phyloP scores from a whole-genome alignment of 2,797 vertebrate species.

The Octomys mimax region DNA sequence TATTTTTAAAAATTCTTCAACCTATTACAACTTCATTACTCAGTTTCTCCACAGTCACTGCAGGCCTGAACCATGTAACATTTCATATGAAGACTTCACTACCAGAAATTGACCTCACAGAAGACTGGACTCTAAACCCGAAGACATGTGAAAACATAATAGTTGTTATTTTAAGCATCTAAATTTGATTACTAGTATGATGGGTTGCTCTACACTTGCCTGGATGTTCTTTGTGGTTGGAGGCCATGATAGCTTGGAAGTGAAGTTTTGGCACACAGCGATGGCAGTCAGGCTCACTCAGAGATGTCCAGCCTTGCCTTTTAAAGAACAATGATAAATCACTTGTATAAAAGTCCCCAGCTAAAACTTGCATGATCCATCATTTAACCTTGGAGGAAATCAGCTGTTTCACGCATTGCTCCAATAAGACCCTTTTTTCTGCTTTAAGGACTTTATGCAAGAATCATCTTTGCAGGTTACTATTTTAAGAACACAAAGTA shows the following conservation, averaged over 20 bases:
- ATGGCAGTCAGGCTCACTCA: not conserved
- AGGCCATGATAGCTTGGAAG: not conserved
- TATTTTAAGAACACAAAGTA: not conserved
- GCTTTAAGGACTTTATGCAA: not conserved
- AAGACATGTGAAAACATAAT: not conserved
- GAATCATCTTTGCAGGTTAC: not conserved
- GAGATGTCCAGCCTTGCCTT: not conserved
- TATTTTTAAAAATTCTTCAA: not conserved
- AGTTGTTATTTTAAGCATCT: not conserved
- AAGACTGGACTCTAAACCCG: not conserved
- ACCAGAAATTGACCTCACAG: not conserved
- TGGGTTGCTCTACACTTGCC: not conserved
- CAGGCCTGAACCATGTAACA: not conserved
- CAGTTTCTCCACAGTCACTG: not conserved
- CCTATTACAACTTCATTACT: not conserved
- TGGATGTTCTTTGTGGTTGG: not conserved
- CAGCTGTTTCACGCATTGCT: not conserved
- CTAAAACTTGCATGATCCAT: not conserved
- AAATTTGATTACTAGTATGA: not conserved
- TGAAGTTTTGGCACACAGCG: not conserved
- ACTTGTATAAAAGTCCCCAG: not conserved
- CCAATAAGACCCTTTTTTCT: not conserved
- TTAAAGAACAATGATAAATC: not conserved
- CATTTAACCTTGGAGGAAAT: not conserved
- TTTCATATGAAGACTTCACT: not conserved